A percentile compares a stretch with the other conserved stretches of the same genome.
These are phyloP conservation scores for Euthynnus affinis DNA, from an alignment of 2,797 vertebrate species.

Conservation along the genomic window DNA sequence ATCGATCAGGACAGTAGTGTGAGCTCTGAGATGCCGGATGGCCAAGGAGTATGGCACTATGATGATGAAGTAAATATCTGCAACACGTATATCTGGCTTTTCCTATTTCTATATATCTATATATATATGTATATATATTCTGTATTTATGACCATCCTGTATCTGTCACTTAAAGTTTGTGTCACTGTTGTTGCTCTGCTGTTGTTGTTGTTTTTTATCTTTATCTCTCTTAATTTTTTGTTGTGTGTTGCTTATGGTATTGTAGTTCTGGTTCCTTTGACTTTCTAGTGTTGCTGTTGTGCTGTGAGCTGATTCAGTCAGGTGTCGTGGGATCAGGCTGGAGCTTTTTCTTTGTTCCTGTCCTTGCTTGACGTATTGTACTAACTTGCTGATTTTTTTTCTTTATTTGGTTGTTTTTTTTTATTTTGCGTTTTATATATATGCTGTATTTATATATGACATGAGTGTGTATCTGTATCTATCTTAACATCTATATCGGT, in stretches of 20 bases:
- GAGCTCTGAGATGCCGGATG: slow-evolving; percentile 91
- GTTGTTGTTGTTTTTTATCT: slow-evolving; percentile 81
- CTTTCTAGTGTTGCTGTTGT: slow-evolving; percentile 85
- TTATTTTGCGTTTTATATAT: slow-evolving; percentile 50
- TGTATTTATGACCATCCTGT: slow-evolving; percentile 84
- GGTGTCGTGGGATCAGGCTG: slow-evolving; percentile 80
- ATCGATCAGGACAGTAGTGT: slow-evolving; percentile 92
- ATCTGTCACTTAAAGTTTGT: slow-evolving; percentile 84
- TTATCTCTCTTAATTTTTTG: slow-evolving; percentile 74
- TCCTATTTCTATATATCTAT: slow-evolving; percentile 77
- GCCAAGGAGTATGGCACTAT: slow-evolving; percentile 91
- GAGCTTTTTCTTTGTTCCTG: slow-evolving; percentile 81
- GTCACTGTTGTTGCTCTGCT: slow-evolving; percentile 82
- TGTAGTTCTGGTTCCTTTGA: slow-evolving; percentile 84
- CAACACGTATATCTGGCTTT: slow-evolving; percentile 88
- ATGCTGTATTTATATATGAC: slow-evolving; percentile 57
- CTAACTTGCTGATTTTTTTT: slow-evolving; percentile 74
- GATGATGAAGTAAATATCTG: slow-evolving; percentile 92
- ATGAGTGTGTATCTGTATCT: slow-evolving; percentile 73
- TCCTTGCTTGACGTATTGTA: slow-evolving; percentile 80
- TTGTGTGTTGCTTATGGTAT: slow-evolving; percentile 83
- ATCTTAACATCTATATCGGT: slow-evolving; percentile 67
- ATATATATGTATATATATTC: slow-evolving; percentile 72
- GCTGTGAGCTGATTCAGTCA: slow-evolving; percentile 84
- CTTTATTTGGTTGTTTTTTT: slow-evolving; percentile 55